Base-by-base conservation (phyloP, 2,888 invertebrate species). In the Penaeus monodon region DNA sequence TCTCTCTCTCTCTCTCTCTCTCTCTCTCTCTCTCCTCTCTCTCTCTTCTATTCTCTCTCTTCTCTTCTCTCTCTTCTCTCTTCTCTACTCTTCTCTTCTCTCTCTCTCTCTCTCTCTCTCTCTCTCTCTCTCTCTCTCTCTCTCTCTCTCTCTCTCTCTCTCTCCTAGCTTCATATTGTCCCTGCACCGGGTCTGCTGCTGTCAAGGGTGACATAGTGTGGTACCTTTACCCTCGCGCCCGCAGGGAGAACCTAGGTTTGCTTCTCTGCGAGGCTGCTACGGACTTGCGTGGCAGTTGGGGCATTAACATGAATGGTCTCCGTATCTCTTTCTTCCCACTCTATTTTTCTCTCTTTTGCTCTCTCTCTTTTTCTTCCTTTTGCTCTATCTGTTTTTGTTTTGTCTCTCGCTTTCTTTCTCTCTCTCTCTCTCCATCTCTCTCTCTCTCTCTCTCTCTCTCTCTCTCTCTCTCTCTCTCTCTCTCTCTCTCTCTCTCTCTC, bases 381-480 rank as follows among this genome's bases (percentile, higher is more conserved):
- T 10, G 4, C 27, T 22, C 14, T 38, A 1, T 12, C 29, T 73
- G 10, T 4, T 27, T 1, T 27, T 6, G 7, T 33, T 27, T 33
- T 77, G 17, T 49, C 49, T 77, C 27, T 44, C 77, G 20, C 27
- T 27, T 57, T 24, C 49, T 77, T 17, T 44, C 77, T 49, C 27
- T 27, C 77, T 49, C 27, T 49, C 44, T 44, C 76, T 76, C n/a
- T 73, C 24, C 12, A 7, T 29, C 29, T 33, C 78, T 27, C 78
- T 66, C 66, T 66, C 66, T 66, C 66, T n/a, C 70, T n/a, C 70
- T n/a, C 70, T 20, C n/a, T n/a, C n/a, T 66, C 66, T n/a, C 66
- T 66, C 66, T 17, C 70, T 70, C 70, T 70, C n/a, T n/a, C n/a
- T n/a, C n/a, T n/a, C n/a, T n/a, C 70, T 70, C 70, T 24, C n/a